phyloP scores from a whole-genome alignment of 2,113 vertebrate species.

The Crocuta crocuta region DNA sequence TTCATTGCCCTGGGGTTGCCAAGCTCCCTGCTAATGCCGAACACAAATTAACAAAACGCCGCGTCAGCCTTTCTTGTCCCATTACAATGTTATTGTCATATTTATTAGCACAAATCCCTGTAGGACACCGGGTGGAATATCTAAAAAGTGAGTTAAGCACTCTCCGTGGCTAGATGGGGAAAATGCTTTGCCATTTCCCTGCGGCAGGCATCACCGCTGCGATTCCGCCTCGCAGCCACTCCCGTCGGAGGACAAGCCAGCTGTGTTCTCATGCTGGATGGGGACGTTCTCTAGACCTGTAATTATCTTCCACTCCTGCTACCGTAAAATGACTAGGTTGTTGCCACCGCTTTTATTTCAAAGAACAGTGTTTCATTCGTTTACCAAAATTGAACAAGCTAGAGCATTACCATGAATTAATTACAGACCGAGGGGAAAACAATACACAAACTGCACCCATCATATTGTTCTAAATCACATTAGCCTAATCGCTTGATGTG shows the following conservation, averaged over 20 bases:
- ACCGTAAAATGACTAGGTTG: constrained; percentile 49
- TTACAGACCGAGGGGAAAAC: constrained; percentile 36
- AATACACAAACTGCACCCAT: background rate
- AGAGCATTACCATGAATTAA: constrained; percentile 40
- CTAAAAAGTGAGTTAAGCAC: background rate
- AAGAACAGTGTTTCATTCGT: constrained; percentile 33
- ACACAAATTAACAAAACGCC: constrained; percentile 26
- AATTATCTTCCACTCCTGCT: background rate
- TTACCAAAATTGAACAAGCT: constrained; percentile 38
- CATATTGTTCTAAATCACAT: background rate
- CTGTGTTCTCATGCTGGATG: background rate
- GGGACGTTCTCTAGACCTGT: background rate
- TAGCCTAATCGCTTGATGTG: constrained; percentile 20
- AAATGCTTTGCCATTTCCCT: background rate
- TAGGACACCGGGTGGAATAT: background rate
- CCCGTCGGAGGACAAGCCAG: background rate
- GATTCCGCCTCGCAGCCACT: background rate
- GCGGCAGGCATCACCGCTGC: background rate
- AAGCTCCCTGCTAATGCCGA: background rate
- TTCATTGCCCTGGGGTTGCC: background rate
- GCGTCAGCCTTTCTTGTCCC: constrained; percentile 51
- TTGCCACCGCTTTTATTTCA: constrained; percentile 28
- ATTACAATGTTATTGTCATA: background rate
- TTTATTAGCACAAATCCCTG: constrained; percentile 19
- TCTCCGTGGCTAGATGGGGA: fast-evolving